These are phyloP conservation scores for Aphrocallistes beatrix DNA, from an alignment of 37 sponge, comb jelly and placozoan species.

Conservation along the genomic window DNA sequence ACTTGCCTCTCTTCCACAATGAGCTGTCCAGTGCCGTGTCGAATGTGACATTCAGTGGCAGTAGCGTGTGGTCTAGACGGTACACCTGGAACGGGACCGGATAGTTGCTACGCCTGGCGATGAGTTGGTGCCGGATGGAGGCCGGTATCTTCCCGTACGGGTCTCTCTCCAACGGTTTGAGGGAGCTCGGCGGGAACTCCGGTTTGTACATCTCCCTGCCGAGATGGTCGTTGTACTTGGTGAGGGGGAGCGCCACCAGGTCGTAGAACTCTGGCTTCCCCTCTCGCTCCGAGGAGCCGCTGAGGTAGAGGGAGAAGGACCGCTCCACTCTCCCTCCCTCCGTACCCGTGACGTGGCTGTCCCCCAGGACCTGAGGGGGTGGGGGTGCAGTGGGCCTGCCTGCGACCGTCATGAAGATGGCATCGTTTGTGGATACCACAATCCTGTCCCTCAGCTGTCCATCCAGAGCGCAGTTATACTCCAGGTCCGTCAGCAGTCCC, in stretches of 20 bases:
- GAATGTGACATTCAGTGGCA: background rate
- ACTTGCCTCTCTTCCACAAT: background rate
- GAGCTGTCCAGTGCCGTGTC: background rate
- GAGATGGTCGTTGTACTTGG: background rate
- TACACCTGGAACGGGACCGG: background rate
- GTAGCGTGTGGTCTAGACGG: background rate
- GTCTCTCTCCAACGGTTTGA: background rate
- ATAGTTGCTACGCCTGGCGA: background rate
- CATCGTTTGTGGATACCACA: background rate
- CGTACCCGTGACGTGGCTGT: background rate
- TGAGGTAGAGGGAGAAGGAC: background rate
- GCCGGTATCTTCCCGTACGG: background rate
- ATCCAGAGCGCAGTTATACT: background rate
- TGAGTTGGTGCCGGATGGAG: background rate
- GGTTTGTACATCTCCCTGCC: slow-evolving; percentile 11
- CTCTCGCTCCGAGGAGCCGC: background rate
- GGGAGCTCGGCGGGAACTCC: background rate
- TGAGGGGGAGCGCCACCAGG: background rate
- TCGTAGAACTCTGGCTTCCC: background rate
- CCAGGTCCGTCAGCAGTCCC: background rate
- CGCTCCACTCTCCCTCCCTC: background rate
- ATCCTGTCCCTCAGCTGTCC: background rate
- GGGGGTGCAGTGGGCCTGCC: background rate
- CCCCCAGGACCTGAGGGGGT: background rate
- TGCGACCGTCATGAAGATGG: background rate